Conservation (phyloP, 2,797 vertebrate genomes). For the Enoplosus armatus region DNA sequence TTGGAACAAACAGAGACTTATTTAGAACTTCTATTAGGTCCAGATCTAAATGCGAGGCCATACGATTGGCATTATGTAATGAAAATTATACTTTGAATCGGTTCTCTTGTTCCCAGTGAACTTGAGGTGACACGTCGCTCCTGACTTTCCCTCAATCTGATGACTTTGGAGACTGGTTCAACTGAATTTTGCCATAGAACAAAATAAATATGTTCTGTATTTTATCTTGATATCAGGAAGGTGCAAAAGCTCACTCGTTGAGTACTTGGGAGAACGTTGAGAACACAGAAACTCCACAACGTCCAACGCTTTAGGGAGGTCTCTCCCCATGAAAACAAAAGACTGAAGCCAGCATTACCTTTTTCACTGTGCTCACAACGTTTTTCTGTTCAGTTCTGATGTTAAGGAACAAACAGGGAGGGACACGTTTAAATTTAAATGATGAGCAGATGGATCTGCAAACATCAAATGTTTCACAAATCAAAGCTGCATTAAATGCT, state of each 20-base stretch:
- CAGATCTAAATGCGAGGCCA: slow-evolving; percentile 35
- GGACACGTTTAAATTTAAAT: slow-evolving; percentile 20
- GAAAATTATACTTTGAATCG: slow-evolving; percentile 34
- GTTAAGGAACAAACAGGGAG: slow-evolving; percentile 32
- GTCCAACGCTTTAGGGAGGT: slow-evolving; percentile 15
- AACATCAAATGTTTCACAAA: slow-evolving; percentile 22
- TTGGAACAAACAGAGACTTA: slow-evolving; percentile 36
- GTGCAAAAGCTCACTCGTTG: slow-evolving; percentile 3
- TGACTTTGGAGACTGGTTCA: slow-evolving; percentile 24
- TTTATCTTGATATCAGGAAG: slow-evolving; percentile 1
- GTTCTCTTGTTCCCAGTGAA: slow-evolving; percentile 29
- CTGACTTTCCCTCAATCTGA: slow-evolving; percentile 22
- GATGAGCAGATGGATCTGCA: slow-evolving; percentile 33
- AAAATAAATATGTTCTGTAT: too few relatives aligned
- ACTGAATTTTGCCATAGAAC: slow-evolving; percentile 5
- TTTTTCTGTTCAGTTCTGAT: slow-evolving; percentile 13
- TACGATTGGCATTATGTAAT: slow-evolving; percentile 38
- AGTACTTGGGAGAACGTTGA: neutral
- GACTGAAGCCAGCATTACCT: slow-evolving; percentile 19
- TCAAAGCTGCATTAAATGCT: slow-evolving; percentile 11
- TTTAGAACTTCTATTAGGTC: slow-evolving; percentile 49
- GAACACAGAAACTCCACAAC: slow-evolving; percentile 17
- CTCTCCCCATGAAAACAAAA: slow-evolving; percentile 17
- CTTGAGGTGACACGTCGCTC: neutral
- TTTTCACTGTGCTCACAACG: neutral